Base-by-base conservation (phyloP, 1,140 invertebrate genomes). In the Bombus superbus region DNA sequence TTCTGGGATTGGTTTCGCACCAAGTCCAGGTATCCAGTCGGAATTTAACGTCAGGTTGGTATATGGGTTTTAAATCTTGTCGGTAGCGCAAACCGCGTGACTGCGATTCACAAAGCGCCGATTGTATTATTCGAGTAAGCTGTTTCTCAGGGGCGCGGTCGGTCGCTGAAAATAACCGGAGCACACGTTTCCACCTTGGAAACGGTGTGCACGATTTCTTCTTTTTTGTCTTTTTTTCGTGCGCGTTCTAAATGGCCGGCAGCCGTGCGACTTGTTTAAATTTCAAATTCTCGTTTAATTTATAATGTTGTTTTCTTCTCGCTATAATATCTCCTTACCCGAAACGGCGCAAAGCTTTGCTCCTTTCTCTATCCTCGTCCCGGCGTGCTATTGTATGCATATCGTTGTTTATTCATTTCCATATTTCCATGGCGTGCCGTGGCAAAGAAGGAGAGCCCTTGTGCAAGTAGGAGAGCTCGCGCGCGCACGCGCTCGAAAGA, bases 391-490 rank as follows among this genome's bases (percentile, higher is more conserved):
- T 85, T 85, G 83, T 85, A 80, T 85, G 83, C 76, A 80, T 80
- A 85, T 85, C 83, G 83, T 80, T 85, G 83, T 85, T 85, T 80
- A 80, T 80, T 80, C 83, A 80, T 85, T 72, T 79, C 83, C 77
- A 62, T 85, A 85, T 80, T 85, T 85, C 38, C 82, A 66, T 57
- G 74, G 72, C 22, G 64, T 28, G n/a, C 59, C 6, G 66, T 38
- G n/a, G 42, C 38, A 71, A 62, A 84, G 82, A 47, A 71, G 71
- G 62, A 32, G 72, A 32, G 64, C n/a, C 2, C 64, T 40, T 25
- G 76, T 28, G 11, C 15, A 32, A 28, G 25, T 3, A 44, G 32
- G 28, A 44, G 8, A 10, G 47, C 69, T 53, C 18, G 47, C 18
- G 47, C 18, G 47, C 47, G 47, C 47, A 53, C 18, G 47, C 47